Evolutionary conservation across 1,140 invertebrate species (phyloP).

Genomic region (Drosophila ficusphila): DNA sequence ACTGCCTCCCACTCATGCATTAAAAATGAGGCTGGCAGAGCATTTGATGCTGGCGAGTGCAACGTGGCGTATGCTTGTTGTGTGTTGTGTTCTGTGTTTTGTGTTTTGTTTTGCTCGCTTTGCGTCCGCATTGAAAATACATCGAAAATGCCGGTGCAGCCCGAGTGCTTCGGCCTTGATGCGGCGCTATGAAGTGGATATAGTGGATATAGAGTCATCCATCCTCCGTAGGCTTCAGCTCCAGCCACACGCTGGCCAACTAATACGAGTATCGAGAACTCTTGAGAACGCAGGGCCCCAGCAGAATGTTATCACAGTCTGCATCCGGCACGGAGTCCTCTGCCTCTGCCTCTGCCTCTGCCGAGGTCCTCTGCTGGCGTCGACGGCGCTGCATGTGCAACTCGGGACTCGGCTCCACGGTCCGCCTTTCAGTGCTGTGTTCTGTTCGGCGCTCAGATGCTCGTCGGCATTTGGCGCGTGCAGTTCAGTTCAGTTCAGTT

Average conservation of each 20-base stretch:
- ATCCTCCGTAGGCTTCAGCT: conserved; percentile 26
- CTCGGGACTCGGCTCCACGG: conserved; percentile 31
- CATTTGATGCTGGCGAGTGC: conserved; percentile 60
- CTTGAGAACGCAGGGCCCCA: conserved; percentile 52
- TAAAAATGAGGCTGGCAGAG: conserved; percentile 69
- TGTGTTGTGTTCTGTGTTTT: conserved; percentile 29
- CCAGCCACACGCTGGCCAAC: conserved; percentile 29
- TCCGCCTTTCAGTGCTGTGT: conserved; percentile 35
- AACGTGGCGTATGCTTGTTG: conserved; percentile 60
- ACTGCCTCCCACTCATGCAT: conserved; percentile 35
- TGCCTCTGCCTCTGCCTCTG: not conserved
- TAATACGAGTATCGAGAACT: conserved; percentile 63
- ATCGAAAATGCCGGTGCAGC: conserved; percentile 38
- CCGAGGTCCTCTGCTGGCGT: not conserved
- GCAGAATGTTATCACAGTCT: conserved; percentile 79
- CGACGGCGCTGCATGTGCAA: conserved; percentile 19
- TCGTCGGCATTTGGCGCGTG: conserved; percentile 77
- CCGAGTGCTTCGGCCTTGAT: conserved; percentile 31
- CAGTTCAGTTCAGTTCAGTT: conserved; percentile 64
- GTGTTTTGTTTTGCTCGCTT: conserved; percentile 31
- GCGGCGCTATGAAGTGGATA: conserved; percentile 1
- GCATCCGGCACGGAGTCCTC: conserved; percentile 60
- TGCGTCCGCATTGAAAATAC: conserved; percentile 40
- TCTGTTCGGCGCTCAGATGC: conserved; percentile 62
- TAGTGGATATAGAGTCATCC: conserved; percentile 35